Conservation (phyloP, 2,888 invertebrate species). For the Euphydryas editha region DNA sequence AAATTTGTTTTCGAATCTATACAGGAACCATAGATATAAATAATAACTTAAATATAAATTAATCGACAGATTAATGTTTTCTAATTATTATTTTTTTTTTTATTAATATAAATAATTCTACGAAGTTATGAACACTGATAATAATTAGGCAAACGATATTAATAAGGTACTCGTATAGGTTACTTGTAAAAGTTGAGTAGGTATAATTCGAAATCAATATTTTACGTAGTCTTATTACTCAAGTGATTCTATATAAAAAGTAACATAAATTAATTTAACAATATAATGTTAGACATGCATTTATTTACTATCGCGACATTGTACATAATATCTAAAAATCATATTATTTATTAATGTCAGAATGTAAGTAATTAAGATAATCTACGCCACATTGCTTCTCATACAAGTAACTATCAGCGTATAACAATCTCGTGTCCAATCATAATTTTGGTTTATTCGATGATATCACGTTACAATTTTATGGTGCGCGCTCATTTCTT, state of each 20-base stretch:
- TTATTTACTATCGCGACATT: conserved; percentile 1
- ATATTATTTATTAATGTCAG: conserved; percentile 20
- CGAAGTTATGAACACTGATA: too few species aligned
- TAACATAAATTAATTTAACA: neutral
- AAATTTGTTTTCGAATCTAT: too few species aligned
- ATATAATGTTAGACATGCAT: neutral
- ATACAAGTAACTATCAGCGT: conserved; percentile 8
- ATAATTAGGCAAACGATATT: too few species aligned
- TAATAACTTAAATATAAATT: too few species aligned
- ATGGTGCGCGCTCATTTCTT: conserved; percentile 1
- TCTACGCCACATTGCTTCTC: conserved; percentile 17
- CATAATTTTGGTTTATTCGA: conserved; percentile 28
- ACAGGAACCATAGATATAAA: too few species aligned
- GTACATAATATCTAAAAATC: conserved; percentile 2
- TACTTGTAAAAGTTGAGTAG: too few species aligned
- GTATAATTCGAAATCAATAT: too few species aligned
- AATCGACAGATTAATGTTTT: too few species aligned
- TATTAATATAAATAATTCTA: too few species aligned
- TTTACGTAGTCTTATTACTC: too few species aligned
- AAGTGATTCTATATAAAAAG: neutral
- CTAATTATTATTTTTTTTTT: too few species aligned
- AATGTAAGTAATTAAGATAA: conserved; percentile 34
- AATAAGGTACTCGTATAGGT: too few species aligned
- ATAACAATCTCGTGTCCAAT: conserved; percentile 7
- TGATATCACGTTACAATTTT: conserved; percentile 30